A percentile compares a stretch with the other conserved stretches of the same genome.
Conservation (phyloP, 2,888 invertebrate genomes). For the Patella ulyssiponensis region DNA sequence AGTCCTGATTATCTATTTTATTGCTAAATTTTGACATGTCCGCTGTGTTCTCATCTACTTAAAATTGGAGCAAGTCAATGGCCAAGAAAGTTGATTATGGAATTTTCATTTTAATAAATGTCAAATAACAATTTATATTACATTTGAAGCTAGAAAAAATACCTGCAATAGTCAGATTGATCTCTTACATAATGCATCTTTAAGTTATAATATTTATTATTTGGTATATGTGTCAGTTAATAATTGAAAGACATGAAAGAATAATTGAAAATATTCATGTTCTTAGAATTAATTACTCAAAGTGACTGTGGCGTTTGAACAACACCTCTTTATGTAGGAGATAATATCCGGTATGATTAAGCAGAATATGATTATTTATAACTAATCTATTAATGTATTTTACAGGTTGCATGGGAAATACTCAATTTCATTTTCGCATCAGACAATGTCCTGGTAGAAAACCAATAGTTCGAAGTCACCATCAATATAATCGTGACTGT, state of each 20-base stretch:
- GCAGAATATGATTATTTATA: not conserved
- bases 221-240: not conserved
- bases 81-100: not conserved
- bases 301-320: no score
- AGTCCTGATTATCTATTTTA: no score
- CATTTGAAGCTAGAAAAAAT: not conserved
- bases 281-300: not conserved
- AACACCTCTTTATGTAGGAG: not conserved
- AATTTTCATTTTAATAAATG: no score
- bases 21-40: no score
- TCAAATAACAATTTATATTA: not conserved
- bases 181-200: no score
- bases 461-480: conserved; percentile 71
- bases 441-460: conserved; percentile 79
- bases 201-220: not conserved
- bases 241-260: not conserved
- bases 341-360: not conserved
- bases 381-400: conserved; percentile 23
- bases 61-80: no score
- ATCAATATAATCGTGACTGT: conserved; percentile 79
- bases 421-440: conserved; percentile 94
- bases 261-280: not conserved
- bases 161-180: no score
- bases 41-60: no score
- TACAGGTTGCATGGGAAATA: conserved; percentile 95